phyloP scores from a whole-genome alignment of 2,113 vertebrate genomes.

The Indri indri region DNA sequence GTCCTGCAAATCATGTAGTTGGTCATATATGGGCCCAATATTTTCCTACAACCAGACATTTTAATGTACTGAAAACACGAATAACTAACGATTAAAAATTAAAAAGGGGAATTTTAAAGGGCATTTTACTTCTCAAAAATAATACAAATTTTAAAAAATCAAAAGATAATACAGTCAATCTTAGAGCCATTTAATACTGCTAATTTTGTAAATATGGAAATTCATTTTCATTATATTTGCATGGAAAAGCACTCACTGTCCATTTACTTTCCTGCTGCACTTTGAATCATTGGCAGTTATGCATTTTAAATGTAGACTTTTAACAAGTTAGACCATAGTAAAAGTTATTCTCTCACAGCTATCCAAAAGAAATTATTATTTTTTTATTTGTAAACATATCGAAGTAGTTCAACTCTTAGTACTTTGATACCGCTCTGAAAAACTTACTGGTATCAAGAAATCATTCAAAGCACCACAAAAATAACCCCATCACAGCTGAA shows the following conservation, averaged over 20 bases:
- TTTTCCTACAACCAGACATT: neutral
- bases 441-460: neutral
- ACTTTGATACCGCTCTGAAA: neutral
- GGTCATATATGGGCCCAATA: neutral
- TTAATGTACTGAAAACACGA: neutral
- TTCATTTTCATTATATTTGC: neutral
- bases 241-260: neutral
- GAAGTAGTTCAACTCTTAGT: neutral
- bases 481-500: neutral
- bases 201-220: neutral
- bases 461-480: neutral
- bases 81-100: neutral
- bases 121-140: neutral
- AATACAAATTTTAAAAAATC: neutral
- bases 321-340: neutral
- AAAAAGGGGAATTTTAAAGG: neutral
- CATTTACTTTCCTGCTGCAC: neutral
- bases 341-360: neutral
- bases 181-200: neutral
- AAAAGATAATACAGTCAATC: neutral
- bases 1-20: accelerated
- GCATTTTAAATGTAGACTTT: neutral
- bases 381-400: neutral
- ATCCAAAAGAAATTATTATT: neutral
- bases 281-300: neutral